Base-by-base conservation (phyloP, 2,888 invertebrate genomes). In the Eumacrocentrus americanus region DNA sequence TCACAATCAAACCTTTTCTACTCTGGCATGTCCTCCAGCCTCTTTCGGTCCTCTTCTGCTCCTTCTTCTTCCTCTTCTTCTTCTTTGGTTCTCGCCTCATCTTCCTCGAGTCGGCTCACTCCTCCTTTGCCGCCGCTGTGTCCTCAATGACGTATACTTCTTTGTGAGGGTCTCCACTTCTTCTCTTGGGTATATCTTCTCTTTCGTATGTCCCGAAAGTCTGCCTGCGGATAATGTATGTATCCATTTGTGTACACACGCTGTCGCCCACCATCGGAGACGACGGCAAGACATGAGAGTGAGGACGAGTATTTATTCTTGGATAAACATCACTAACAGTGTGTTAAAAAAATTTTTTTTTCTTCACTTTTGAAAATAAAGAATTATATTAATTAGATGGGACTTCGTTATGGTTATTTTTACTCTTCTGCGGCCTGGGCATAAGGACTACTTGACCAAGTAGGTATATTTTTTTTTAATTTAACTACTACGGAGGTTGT, bases 241-340 rank as follows among this genome's bases (percentile, higher is more conserved):
- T 66, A 60, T 61, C 53, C 60, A 61, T 65, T 66, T 67, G 67
- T 66, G 67, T 64, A 63, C 64, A 65, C 58, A 60, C 52, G 60
- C 37, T 40, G 59, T 57, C 51, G 54, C 25, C 52, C 60, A 55
- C 52, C 60, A 50, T 59, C 29, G 29, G 4, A 34, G 42, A 29
- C 25, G 50, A 50, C 29, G 50, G 14, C 44, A 20, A 50, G 47
- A 47, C 14, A 29, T 18, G 29, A 29, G 5, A 29, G n/a, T 9
- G 29, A 29, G 9, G 29, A 29, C 9, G 29, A 6, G 29, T 29
- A 29, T 29, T 29, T 29, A 29, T 29, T 29, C 29, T 29, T 29
- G 29, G 29, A 29, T 29, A 29, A 29, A 29, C 29, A 29, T 29
- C 29, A 6, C 29, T 29, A 29, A 29, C 29, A 9, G 29, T 29